phyloP scores from a whole-genome alignment of 2,797 vertebrate species.

The Bucorvus abyssinicus region DNA sequence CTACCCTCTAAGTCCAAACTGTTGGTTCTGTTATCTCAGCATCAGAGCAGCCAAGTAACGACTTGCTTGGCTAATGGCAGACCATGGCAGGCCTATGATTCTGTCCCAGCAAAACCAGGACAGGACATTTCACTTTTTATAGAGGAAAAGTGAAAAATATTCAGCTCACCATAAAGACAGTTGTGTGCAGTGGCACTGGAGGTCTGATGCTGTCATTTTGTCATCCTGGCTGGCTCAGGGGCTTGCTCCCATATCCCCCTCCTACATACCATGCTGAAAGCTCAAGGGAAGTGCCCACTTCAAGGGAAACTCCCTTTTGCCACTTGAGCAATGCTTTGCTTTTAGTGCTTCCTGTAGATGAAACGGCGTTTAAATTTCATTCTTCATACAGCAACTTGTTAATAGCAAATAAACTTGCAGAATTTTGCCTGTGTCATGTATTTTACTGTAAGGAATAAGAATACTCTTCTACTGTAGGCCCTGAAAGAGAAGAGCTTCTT shows the following conservation, averaged over 20 bases:
- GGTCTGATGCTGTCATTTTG: rapidly evolving
- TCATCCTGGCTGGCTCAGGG: neutral
- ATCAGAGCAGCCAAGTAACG: too few species aligned
- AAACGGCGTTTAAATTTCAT: neutral
- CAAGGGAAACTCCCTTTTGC: neutral
- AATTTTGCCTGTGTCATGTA: neutral
- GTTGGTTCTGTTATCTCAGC: too few species aligned
- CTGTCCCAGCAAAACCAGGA: too few species aligned
- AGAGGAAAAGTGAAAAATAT: too few species aligned
- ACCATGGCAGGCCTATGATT: too few species aligned
- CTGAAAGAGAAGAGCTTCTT: neutral
- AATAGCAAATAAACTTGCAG: neutral
- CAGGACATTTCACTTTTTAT: neutral
- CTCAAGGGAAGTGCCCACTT: neutral
- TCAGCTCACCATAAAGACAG: neutral
- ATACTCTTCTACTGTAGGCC: neutral
- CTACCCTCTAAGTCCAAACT: too few species aligned
- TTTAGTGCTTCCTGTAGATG: neutral
- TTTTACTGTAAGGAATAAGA: neutral
- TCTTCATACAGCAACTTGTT: neutral
- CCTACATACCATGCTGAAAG: neutral
- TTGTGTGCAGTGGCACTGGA: neutral
- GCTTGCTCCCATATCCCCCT: neutral
- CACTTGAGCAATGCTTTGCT: neutral
- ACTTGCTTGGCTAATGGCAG: too few species aligned